Conservation (phyloP, 2,888 invertebrate species). For the Tipula helvola region DNA sequence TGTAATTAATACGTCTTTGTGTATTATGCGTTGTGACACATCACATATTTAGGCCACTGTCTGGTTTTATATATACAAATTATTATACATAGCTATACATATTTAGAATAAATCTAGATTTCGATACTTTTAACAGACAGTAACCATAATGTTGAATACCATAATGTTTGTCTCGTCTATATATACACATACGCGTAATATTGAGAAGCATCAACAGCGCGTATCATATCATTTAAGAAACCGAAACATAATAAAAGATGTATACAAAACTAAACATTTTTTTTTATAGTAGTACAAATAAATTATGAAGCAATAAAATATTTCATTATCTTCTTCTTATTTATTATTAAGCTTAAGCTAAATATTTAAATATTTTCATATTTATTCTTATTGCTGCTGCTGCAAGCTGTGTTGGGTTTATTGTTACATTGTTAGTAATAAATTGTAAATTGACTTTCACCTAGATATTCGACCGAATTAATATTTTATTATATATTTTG, state of each 20-base stretch:
- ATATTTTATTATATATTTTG: neutral
- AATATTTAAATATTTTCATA: neutral
- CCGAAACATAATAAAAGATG: neutral
- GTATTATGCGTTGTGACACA: neutral
- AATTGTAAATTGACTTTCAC: neutral
- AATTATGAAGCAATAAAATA: neutral
- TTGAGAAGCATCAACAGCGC: neutral
- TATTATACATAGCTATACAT: neutral
- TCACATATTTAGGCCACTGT: neutral
- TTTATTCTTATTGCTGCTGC: neutral
- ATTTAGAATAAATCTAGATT: neutral
- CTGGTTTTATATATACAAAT: neutral
- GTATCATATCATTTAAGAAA: neutral
- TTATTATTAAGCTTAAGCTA: neutral
- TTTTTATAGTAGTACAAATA: neutral
- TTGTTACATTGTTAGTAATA: neutral
- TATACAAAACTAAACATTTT: neutral
- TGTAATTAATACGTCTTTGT: neutral
- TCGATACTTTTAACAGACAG: neutral
- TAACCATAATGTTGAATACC: neutral
- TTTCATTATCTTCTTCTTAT: neutral
- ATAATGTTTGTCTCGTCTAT: neutral
- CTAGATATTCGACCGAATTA: neutral
- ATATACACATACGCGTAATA: neutral
- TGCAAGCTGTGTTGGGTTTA: neutral